Conservation (phyloP, 2,113 vertebrate genomes). For the Anoura caudifer region DNA sequence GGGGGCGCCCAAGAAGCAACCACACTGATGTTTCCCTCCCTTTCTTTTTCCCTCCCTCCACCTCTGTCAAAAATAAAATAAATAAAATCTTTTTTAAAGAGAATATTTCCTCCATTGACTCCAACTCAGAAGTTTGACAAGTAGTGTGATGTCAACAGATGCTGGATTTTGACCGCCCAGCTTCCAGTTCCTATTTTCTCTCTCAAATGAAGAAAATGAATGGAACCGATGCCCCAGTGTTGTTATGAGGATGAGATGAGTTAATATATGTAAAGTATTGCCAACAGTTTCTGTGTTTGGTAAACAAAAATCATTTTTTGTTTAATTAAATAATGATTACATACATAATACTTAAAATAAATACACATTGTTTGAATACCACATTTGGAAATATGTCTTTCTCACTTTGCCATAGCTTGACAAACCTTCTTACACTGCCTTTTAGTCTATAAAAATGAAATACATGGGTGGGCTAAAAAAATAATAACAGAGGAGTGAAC, state of each 20-base stretch:
- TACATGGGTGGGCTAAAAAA: not conserved
- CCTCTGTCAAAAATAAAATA: too few relatives aligned
- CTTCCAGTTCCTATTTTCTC: not conserved
- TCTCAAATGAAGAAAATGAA: not conserved
- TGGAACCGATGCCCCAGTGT: not conserved
- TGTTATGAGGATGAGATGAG: not conserved
- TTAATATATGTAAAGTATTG: not conserved
- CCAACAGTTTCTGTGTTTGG: not conserved
- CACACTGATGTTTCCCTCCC: too few relatives aligned
- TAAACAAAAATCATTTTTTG: not conserved
- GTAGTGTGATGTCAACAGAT: not conserved
- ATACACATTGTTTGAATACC: not conserved
- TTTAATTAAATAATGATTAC: not conserved
- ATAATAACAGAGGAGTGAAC: too few relatives aligned
- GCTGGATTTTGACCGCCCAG: fast-evolving
- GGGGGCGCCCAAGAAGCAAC: too few relatives aligned
- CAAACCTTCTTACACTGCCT: not conserved
- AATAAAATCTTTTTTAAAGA: too few relatives aligned
- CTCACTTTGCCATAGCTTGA: not conserved
- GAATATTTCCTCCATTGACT: not conserved
- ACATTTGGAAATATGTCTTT: not conserved
- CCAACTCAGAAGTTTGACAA: not conserved
- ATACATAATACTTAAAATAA: not conserved
- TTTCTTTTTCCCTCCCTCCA: too few relatives aligned
- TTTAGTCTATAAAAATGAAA: not conserved